Percentiles rank a stretch among this genome's conserved stretches.
Conservation (phyloP, 2,888 invertebrate genomes). For the Linnaemya vulpina region DNA sequence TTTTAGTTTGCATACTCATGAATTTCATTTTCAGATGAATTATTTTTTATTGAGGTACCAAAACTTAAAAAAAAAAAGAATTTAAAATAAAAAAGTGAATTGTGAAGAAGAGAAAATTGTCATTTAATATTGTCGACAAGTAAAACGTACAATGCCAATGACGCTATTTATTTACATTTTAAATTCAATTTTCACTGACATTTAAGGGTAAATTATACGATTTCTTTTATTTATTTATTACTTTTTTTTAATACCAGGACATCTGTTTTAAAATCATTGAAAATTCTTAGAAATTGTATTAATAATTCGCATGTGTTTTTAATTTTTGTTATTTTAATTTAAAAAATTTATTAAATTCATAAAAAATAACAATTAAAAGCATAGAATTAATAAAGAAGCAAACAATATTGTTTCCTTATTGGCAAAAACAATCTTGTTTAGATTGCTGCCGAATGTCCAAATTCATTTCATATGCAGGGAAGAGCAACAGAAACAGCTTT, state of each 20-base stretch:
- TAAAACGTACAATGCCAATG: slow-evolving; percentile 40
- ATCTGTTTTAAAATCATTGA: slow-evolving; percentile 67
- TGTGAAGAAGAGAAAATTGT: slow-evolving; percentile 42
- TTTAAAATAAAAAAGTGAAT: slow-evolving; percentile 10
- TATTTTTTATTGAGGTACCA: slow-evolving; percentile 45
- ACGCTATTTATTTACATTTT: slow-evolving; percentile 55
- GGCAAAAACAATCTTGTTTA: slow-evolving; percentile 34
- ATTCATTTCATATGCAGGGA: background rate
- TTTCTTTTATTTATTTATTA: slow-evolving; percentile 41
- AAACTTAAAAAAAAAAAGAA: slow-evolving; percentile 7
- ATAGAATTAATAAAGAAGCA: slow-evolving; percentile 9
- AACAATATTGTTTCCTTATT: slow-evolving; percentile 13
- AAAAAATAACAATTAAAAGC: slow-evolving; percentile 19
- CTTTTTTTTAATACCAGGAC: slow-evolving; percentile 37
- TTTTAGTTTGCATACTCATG: slow-evolving; percentile 57
- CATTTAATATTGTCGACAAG: slow-evolving; percentile 49
- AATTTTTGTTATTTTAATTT: background rate
- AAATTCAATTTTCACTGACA: slow-evolving; percentile 64
- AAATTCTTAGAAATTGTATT: slow-evolving; percentile 64
- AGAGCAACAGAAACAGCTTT: background rate
- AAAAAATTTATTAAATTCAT: slow-evolving; percentile 36
- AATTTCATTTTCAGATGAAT: slow-evolving; percentile 57
- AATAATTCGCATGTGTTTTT: slow-evolving; percentile 39
- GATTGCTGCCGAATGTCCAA: slow-evolving; percentile 15
- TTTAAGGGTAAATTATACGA: slow-evolving; percentile 69